Evolutionary conservation across 2,797 vertebrate genomes (phyloP), one percentile per base, ranked within the genome.

Genomic region (Xenentodon cancila): DNA sequence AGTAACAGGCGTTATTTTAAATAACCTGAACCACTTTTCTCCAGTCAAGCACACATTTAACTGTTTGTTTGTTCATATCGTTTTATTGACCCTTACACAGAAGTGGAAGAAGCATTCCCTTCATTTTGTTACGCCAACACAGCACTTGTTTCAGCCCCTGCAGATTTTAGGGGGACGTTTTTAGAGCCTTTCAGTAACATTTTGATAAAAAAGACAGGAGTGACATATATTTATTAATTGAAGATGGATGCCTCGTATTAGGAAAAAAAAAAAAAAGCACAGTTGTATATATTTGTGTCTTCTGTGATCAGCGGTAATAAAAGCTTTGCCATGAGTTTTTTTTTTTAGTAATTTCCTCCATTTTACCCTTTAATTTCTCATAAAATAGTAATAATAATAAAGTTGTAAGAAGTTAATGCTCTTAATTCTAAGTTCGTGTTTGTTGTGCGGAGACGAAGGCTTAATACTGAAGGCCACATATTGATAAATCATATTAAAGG

Each of bases 31-130:
- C 49, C 15, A 51, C 16, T 45, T 16, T 25, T 3, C 13, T 17
- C n/a, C 13, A 34, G 22, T 76, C 11, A 50, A 16, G 66, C 34
- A 73, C 40, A 51, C 25, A 53, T 45, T 49, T 42, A 48, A 17
- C 19, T 48, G 42, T 16, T 45, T 34, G 51, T 32, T 43, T 4
- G 37, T 32, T 62, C 32, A 2, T 7, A 7, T 22, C 22, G 32
- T 69, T 71, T 60, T 71, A 73, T 80, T 81, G 79, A 84, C 79
- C 80, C 79, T 85, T 84, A 74, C 57, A 44, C 75, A 63, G 46
- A 51, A 54, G 51, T 47, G 48, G 49, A 60, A 51, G 13, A 63
- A 9, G 37, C 22, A 30, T 56, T 19, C 11, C 48, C 12, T 40
- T 40, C 16, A 13, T 5, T 40, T 40, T 40, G 3, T 40, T 1